Evolutionary conservation across 2,888 invertebrate species (phyloP), one percentile per base, ranked within the genome.

Genomic region (Athalia rosae): DNA sequence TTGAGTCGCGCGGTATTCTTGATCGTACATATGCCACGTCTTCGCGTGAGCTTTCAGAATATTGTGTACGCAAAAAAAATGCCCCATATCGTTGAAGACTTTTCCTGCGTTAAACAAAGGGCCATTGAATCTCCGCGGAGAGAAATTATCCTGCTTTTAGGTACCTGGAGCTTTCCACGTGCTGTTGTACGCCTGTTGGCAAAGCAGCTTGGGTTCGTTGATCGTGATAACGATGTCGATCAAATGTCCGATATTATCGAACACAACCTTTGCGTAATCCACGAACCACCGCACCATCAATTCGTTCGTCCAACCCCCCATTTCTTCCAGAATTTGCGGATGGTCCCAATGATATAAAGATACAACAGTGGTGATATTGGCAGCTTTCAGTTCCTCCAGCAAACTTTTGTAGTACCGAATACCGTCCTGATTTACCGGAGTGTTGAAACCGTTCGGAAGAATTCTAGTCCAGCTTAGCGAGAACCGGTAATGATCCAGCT

Each of bases 341-440:
- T 94, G 86, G 79, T 83, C 80, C 86, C 87, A 92, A 78, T 93
- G 92, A 82, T 91, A 92, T 48, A 93, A 85, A 0, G 92, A 92
- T 84, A 94, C 89, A 87, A 93, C 88, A 0, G 95, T 95, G 67
- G 89, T 87, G 77, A 95, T 93, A 11, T 91, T 91, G 74, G 91
- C 90, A 0, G 88, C 90, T 6, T 94, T 80, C 6, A 96, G 91
- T 83, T 93, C 94, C 84, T 95, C 91, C 76, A 97, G 94, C 63
- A 97, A 89, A 81, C 94, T 92, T 84, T 93, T 94, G 88, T 97
- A 97, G 89, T 96, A 96, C 78, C 93, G 90, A 8, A 97, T 91
- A 13, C 96, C 97, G 3, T 92, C 91, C 59, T 92, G 90, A 86
- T 95, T 97, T 28, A 95, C 90, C 43, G 92, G 86, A 84, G 94